Conservation (phyloP, 2,888 invertebrate genomes). For the Diadegma fenestrale region DNA sequence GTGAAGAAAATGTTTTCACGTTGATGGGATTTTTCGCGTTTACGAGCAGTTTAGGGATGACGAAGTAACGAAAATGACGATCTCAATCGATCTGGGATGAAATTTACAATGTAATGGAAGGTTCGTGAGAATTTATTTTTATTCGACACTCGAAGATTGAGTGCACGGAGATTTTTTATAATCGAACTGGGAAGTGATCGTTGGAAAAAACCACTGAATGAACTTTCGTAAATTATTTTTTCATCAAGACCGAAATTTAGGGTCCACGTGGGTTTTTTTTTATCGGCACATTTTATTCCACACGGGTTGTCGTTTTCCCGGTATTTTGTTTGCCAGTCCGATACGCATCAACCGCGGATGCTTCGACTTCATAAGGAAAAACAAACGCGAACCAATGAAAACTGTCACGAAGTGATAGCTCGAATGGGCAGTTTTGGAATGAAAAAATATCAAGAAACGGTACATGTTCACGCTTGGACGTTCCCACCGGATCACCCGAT, state of each 20-base stretch:
- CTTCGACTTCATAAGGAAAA: not conserved
- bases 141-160: no score
- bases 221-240: not conserved
- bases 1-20: constrained; percentile 23
- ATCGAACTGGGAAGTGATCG: no score
- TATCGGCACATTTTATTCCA: not conserved
- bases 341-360: not conserved
- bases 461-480: not conserved
- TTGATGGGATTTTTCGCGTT: constrained; percentile 1
- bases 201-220: no score
- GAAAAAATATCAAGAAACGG: constrained; percentile 1
- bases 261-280: not conserved
- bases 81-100: not conserved
- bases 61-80: not conserved
- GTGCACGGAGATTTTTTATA: no score
- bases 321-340: not conserved
- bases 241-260: not conserved
- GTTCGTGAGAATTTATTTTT: not conserved
- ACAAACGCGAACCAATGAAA: not conserved
- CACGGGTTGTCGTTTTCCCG: not conserved
- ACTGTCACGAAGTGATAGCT: not conserved
- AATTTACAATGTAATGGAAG: not conserved
- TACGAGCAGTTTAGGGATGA: not conserved
- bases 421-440: not conserved
- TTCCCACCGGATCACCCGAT: constrained; percentile 27